Evolutionary conservation across 2,797 vertebrate genomes (phyloP).

Genomic region (Apogon talboti): DNA sequence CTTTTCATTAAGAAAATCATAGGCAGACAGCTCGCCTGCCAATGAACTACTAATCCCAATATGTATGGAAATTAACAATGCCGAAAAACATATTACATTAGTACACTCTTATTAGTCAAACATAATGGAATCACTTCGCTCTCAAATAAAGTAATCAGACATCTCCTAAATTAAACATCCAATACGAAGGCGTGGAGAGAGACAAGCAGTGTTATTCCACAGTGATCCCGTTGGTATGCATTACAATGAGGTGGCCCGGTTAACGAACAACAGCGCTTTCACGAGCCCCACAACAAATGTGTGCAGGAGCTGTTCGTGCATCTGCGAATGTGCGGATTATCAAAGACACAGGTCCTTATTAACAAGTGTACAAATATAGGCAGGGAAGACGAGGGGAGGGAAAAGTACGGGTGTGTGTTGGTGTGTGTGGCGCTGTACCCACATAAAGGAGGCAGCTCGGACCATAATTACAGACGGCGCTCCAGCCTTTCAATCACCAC

Average conservation of each 20-base stretch:
- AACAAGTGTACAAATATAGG: conserved; percentile 54
- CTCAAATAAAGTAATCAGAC: conserved; percentile 70
- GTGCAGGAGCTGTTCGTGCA: conserved; percentile 11
- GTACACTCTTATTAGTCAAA: conserved; percentile 65
- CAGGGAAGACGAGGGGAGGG: not conserved
- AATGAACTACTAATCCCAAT: conserved; percentile 63
- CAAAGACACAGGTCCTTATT: conserved; percentile 59
- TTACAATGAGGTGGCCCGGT: conserved; percentile 40
- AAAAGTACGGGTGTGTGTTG: not conserved
- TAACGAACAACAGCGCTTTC: conserved; percentile 51
- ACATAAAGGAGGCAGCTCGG: conserved; percentile 10
- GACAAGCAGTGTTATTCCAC: conserved; percentile 32
- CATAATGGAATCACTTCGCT: conserved; percentile 68
- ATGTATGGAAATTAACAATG: conserved; percentile 71
- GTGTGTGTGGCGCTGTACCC: conserved; percentile 5
- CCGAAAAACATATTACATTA: conserved; percentile 61
- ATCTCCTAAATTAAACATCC: conserved; percentile 75
- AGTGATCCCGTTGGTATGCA: conserved; percentile 60
- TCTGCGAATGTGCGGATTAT: conserved; percentile 41
- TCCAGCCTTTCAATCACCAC: conserved; percentile 42
- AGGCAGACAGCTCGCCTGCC: not conserved
- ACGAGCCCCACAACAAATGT: conserved; percentile 30
- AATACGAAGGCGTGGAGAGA: conserved; percentile 32
- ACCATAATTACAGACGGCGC: conserved; percentile 39
- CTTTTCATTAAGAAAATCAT: conserved; percentile 37